Evolutionary conservation across 2,113 vertebrate species (phyloP).

Genomic region (Ivindomyrus marchei): DNA sequence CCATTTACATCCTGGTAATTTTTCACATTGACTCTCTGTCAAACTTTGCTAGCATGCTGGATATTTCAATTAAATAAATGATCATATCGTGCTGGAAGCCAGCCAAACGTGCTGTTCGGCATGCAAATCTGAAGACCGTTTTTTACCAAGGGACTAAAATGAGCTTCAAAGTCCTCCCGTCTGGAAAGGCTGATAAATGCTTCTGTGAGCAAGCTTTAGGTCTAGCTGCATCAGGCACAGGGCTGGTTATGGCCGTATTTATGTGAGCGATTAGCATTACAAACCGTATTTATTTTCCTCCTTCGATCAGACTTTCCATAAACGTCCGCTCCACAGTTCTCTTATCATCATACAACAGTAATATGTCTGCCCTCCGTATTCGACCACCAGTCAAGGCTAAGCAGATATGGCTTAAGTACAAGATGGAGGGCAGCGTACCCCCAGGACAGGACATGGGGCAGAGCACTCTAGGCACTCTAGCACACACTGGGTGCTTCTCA

Average conservation of each 20-base stretch:
- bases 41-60: constrained; percentile 40
- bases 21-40: constrained; percentile 1
- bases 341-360: not conserved
- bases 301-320: not conserved
- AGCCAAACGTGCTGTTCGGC: constrained; percentile 46
- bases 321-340: not conserved
- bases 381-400: not conserved
- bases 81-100: constrained; percentile 45
- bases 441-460: not conserved
- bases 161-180: constrained; percentile 44
- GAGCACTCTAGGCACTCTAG: not conserved
- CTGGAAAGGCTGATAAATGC: constrained; percentile 36
- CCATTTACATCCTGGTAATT: not conserved
- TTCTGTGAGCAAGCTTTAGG: constrained; percentile 4
- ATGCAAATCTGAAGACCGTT: constrained; percentile 49
- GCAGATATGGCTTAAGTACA: not conserved
- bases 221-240: not conserved
- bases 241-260: not conserved
- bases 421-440: not conserved
- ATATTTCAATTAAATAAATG: constrained; percentile 62
- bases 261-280: not conserved
- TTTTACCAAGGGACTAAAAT: constrained; percentile 37
- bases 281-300: not conserved
- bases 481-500: not conserved
- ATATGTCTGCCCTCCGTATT: not conserved